A percentile compares a stretch with the other conserved stretches of the same genome.
Evolutionary conservation across 2,113 vertebrate genomes (phyloP).

Genomic region (Leptobrachium ailaonicum): DNA sequence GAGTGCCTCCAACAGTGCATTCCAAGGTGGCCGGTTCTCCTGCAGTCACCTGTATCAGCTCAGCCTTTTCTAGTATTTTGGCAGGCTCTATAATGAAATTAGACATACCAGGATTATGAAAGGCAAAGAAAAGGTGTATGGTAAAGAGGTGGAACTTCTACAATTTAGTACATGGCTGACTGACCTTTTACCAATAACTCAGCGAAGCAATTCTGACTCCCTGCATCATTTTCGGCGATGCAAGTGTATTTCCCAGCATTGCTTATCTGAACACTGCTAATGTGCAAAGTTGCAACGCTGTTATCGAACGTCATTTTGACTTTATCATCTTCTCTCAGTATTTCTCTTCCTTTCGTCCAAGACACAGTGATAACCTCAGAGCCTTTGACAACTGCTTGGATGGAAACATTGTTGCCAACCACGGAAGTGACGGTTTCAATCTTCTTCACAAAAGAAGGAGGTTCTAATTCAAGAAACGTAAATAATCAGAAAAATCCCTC

Average conservation of each 20-base stretch:
- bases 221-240: constrained; percentile 92
- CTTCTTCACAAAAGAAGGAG: constrained; percentile 90
- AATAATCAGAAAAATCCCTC: constrained; percentile 39
- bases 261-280: constrained; percentile 77
- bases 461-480: constrained; percentile 76
- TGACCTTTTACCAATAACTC: constrained; percentile 92
- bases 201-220: constrained; percentile 90
- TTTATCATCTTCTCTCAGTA: constrained; percentile 88
- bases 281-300: constrained; percentile 77
- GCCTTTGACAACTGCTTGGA: constrained; percentile 88
- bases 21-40: constrained; percentile 90
- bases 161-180: constrained; percentile 58
- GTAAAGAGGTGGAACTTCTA: background rate
- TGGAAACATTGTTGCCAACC: constrained; percentile 78
- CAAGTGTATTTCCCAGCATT: constrained; percentile 88
- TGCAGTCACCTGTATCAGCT: constrained; percentile 90
- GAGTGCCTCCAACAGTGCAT: constrained; percentile 88
- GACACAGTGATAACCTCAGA: constrained; percentile 86
- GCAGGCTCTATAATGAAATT: constrained; percentile 88
- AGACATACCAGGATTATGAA: constrained; percentile 55
- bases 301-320: constrained; percentile 85
- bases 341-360: constrained; percentile 91
- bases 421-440: constrained; percentile 86
- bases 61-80: constrained; percentile 85
- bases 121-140: no score